A percentile compares a stretch with the other conserved stretches of the same genome.
These are phyloP conservation scores for Mesocricetus auratus DNA, from an alignment of 2,113 vertebrate genomes.

Conservation along the genomic window DNA sequence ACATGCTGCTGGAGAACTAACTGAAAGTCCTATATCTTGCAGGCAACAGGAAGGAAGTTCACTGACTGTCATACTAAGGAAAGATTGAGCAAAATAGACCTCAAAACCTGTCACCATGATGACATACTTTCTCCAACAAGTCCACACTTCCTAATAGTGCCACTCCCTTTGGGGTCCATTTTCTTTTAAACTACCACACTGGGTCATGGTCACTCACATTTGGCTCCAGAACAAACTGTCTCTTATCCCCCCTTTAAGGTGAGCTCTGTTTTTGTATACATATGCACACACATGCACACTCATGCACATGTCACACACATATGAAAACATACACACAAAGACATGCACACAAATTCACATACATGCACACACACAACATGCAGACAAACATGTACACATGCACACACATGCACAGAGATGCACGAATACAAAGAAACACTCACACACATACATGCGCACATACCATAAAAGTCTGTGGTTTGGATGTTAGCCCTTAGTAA, in stretches of 20 bases:
- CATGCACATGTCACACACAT: not conserved
- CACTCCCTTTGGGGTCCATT: too few relatives aligned
- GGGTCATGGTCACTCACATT: not conserved
- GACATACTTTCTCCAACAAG: too few relatives aligned
- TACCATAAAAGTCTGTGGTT: not conserved
- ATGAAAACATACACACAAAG: not conserved
- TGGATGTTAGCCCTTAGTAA: not conserved
- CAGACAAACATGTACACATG: not conserved
- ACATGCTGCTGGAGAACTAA: too few relatives aligned
- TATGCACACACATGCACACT: not conserved
- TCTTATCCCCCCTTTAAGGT: not conserved
- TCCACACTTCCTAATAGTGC: too few relatives aligned
- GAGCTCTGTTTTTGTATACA: not conserved
- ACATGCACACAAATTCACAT: not conserved
- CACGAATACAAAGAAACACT: not conserved
- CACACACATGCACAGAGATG: not conserved
- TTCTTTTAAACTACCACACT: too few relatives aligned
- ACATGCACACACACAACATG: not conserved
- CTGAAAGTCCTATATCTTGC: too few relatives aligned
- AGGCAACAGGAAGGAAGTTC: too few relatives aligned
- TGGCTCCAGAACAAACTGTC: not conserved
- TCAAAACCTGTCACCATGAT: too few relatives aligned
- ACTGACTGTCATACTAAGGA: too few relatives aligned
- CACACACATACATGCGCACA: not conserved
- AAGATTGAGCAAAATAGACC: too few relatives aligned